Base-by-base conservation (phyloP, 2,113 vertebrate genomes). In the Eudyptes chrysolophus region DNA sequence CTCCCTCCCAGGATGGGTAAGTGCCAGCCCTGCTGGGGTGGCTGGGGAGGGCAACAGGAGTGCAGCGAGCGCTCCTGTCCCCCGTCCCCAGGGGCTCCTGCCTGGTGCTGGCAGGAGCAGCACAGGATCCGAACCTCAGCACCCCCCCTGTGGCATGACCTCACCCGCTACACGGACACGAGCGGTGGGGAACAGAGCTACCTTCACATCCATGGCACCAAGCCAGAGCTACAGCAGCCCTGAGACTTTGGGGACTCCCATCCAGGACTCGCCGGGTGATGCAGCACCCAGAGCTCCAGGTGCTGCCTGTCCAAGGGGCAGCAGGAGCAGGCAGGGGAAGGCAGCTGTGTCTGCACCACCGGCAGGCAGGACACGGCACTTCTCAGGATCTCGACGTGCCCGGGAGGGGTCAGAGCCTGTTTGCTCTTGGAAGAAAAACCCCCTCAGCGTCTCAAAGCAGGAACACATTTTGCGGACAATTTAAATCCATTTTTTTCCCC, bases 111-210 rank as follows among this genome's bases (percentile, higher is more conserved):
- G 42, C 58, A 76, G 72, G 13, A 89, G 34, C 38, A 58, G 58
- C 6, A 2, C 38, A 42, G 49, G 74, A 81, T 57, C 38, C 6
- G 9, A 44, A 46, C 38, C 19, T 24, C 6, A 1, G n/a, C 44
- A 58, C 7, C 42, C 6, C 3, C 25, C 29, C 44, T 11, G 26
- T 1, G 3, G 65, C 36, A 62, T 0, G 1, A 58, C 57, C 46
- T 66, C 6, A 11, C 12, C 34, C 0, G 0, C 36, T 49, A 49
- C 6, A 2, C 0, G 7, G 62, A 80, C 29, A 8, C 1, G 2
- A 60, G 78, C 0, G 2, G 16, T 3, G 4, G 42, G 38, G n/a
- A 72, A 42, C 48, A 46, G 60, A 83, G n/a, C 24, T 49, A 51
- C 60, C 34, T 93, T 78, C 64, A 6, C 10, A 34, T 54, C 77